Evolutionary conservation across 2,113 vertebrate species (phyloP).

Genomic region (Collichthys lucidus): DNA sequence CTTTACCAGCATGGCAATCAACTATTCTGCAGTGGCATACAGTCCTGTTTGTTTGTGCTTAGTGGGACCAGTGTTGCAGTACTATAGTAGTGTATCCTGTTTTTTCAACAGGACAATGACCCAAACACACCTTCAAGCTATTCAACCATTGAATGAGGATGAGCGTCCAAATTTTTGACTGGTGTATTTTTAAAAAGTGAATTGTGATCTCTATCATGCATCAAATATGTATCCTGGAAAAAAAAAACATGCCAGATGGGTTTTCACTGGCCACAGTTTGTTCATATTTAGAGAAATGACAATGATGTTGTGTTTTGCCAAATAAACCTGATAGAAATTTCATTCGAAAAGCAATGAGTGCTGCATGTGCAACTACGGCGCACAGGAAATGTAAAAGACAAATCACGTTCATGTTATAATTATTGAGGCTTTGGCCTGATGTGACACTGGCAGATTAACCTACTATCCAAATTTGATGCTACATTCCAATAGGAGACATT

Average conservation of each 20-base stretch:
- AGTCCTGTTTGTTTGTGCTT: too few relatives aligned
- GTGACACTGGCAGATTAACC: slow-evolving; percentile 47
- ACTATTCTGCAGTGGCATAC: too few relatives aligned
- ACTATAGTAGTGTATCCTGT: too few relatives aligned
- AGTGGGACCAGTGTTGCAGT: too few relatives aligned
- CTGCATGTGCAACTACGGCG: background rate
- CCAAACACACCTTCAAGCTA: too few relatives aligned
- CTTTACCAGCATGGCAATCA: too few relatives aligned
- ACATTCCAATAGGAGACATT: slow-evolving; percentile 25
- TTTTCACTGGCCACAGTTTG: background rate
- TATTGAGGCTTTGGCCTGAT: slow-evolving; percentile 34
- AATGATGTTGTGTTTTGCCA: background rate
- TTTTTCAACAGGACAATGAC: too few relatives aligned
- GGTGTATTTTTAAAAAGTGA: too few relatives aligned
- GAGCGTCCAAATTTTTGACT: too few relatives aligned
- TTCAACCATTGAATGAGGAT: too few relatives aligned
- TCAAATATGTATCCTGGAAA: background rate
- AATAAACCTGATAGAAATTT: background rate
- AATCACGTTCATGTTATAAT: slow-evolving; percentile 46
- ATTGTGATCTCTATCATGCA: background rate
- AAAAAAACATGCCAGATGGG: background rate
- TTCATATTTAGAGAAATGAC: background rate
- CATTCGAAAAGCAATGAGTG: background rate
- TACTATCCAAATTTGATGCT: slow-evolving; percentile 22
- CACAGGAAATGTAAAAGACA: slow-evolving; percentile 19